Conservation (phyloP, 23 tunicate species). For the Diplosoma virens region DNA sequence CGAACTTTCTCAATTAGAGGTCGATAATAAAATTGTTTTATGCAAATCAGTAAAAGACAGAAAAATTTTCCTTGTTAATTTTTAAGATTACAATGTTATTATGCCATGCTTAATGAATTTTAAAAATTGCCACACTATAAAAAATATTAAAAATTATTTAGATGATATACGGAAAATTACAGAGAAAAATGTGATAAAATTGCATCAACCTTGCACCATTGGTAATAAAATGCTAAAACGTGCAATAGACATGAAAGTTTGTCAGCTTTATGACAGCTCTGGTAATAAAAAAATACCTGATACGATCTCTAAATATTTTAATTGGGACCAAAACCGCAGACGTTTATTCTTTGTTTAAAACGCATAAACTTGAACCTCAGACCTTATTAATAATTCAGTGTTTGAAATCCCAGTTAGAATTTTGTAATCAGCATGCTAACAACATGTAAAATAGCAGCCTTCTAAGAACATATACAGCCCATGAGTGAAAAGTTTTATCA, state of each 20-base stretch:
- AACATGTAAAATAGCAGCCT: neutral
- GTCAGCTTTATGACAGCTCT: neutral
- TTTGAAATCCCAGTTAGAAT: neutral
- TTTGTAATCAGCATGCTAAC: constrained; percentile 3
- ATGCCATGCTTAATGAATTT: too few relatives aligned
- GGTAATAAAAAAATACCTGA: neutral
- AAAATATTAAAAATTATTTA: neutral
- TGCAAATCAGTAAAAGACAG: too few relatives aligned
- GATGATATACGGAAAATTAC: neutral
- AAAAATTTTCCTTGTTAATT: too few relatives aligned
- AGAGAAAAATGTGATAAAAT: too few relatives aligned
- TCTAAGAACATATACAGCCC: neutral
- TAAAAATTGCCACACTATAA: too few relatives aligned
- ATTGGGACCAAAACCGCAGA: neutral
- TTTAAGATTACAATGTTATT: too few relatives aligned
- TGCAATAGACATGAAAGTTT: neutral
- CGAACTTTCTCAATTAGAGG: too few relatives aligned
- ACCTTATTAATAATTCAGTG: neutral
- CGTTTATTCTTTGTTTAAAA: neutral
- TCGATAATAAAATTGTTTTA: too few relatives aligned
- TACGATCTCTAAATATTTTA: neutral
- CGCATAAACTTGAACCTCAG: neutral
- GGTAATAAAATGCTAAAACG: neutral
- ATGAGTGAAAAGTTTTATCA: neutral
- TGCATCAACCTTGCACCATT: too few relatives aligned